Evolutionary conservation across 2,113 vertebrate genomes (phyloP).

Genomic region (Antidorcas marsupialis): DNA sequence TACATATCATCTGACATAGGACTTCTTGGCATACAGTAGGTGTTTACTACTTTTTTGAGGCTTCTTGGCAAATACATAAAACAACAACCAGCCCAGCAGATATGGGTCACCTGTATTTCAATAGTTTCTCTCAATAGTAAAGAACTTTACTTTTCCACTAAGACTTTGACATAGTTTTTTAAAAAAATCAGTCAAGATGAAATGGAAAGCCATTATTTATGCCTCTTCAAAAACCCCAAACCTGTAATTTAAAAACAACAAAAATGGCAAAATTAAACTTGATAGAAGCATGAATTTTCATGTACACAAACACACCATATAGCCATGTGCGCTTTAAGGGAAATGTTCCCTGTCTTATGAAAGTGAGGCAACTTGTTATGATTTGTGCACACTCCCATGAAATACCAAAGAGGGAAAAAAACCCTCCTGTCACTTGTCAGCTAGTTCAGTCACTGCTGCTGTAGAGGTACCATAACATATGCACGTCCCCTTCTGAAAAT

Average conservation of each 20-base stretch:
- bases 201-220: conserved; percentile 55
- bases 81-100: not conserved
- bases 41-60: not conserved
- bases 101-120: not conserved
- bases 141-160: not conserved
- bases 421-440: conserved; percentile 81
- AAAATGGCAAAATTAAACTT: conserved; percentile 76
- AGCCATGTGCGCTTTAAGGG: conserved; percentile 76
- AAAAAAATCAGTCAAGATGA: conserved; percentile 8
- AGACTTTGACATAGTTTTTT: not conserved
- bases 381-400: conserved; percentile 80
- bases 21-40: not conserved
- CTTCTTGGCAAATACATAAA: not conserved
- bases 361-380: conserved; percentile 78
- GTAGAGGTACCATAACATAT: conserved; percentile 77
- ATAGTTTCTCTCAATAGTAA: not conserved
- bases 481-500: conserved; percentile 77
- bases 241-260: conserved; percentile 64
- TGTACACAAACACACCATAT: conserved; percentile 73
- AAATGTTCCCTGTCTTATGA: conserved; percentile 77
- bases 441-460: conserved; percentile 78
- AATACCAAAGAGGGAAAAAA: conserved; percentile 75
- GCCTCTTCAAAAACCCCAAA: conserved; percentile 45
- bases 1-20: not conserved
- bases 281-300: conserved; percentile 75